Conservation (phyloP, 2,797 vertebrate species). For the Notolepis coatsorum region DNA sequence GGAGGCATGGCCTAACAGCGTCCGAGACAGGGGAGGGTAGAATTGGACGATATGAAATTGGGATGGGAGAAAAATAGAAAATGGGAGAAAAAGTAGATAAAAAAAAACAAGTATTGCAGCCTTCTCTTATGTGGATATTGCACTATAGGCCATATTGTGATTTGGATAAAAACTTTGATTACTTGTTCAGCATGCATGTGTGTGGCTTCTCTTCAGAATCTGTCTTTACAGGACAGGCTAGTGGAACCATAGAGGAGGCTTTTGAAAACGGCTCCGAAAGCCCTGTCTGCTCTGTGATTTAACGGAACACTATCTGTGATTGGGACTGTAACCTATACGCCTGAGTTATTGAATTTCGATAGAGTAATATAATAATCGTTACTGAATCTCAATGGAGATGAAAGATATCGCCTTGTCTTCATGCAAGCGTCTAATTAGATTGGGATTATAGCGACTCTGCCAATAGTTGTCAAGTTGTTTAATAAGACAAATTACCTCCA, state of each 20-base stretch:
- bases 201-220: too few species aligned
- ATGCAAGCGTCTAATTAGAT: slow-evolving; percentile 21
- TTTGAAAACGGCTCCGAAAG: slow-evolving; percentile 4
- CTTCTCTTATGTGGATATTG: too few species aligned
- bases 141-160: too few species aligned
- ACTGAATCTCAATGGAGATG: not conserved
- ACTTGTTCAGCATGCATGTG: too few species aligned
- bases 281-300: not conserved
- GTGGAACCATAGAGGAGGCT: slow-evolving; percentile 5
- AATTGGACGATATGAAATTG: too few species aligned
- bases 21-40: too few species aligned
- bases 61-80: too few species aligned
- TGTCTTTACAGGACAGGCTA: slow-evolving; percentile 5
- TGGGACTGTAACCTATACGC: not conserved
- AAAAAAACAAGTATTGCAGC: too few species aligned
- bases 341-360: not conserved
- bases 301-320: not conserved
- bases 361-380: too few species aligned
- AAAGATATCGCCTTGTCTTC: not conserved
- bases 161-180: too few species aligned
- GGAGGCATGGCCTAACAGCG: too few species aligned
- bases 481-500: not conserved
- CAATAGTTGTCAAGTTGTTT: not conserved
- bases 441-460: slow-evolving; percentile 4
- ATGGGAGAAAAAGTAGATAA: too few species aligned